phyloP scores from a whole-genome alignment of 2,113 vertebrate genomes.

The Cryptomyrus ogoouensis region DNA sequence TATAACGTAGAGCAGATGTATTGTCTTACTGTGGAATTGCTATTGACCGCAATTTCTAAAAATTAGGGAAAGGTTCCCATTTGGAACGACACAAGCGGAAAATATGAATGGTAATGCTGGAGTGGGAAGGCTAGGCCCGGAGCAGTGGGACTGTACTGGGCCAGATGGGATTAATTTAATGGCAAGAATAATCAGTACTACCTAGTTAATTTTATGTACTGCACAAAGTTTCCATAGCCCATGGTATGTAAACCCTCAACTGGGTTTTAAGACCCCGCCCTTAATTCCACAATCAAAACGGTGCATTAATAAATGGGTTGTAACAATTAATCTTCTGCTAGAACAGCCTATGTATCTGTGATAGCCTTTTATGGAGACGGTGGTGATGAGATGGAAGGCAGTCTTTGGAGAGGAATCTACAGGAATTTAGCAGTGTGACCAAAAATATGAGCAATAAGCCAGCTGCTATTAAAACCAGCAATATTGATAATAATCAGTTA shows the following conservation, averaged over 20 bases:
- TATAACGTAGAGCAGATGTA: constrained; percentile 19
- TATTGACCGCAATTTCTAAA: constrained; percentile 16
- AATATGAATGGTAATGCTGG: constrained; percentile 12
- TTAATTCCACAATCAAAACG: background rate
- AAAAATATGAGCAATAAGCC: background rate
- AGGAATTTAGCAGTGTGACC: background rate
- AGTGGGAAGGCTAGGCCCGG: background rate
- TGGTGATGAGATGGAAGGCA: background rate
- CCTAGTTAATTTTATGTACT: constrained; percentile 17
- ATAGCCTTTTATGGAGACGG: background rate
- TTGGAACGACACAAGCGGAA: constrained; percentile 15
- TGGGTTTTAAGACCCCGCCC: background rate
- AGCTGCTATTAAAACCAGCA: background rate
- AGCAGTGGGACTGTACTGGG: background rate
- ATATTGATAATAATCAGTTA: background rate
- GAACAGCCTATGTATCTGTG: background rate
- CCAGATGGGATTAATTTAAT: constrained; percentile 19
- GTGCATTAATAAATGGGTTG: background rate
- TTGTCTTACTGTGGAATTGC: background rate
- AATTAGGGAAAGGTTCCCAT: constrained; percentile 16
- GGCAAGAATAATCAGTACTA: constrained; percentile 18
- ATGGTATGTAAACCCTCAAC: background rate
- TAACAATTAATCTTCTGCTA: background rate
- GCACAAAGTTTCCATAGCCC: constrained; percentile 15
- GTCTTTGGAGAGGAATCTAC: background rate